These are phyloP conservation scores for Cremastinae sp. DNA, from an alignment of 2,888 invertebrate genomes.

Conservation along the genomic window DNA sequence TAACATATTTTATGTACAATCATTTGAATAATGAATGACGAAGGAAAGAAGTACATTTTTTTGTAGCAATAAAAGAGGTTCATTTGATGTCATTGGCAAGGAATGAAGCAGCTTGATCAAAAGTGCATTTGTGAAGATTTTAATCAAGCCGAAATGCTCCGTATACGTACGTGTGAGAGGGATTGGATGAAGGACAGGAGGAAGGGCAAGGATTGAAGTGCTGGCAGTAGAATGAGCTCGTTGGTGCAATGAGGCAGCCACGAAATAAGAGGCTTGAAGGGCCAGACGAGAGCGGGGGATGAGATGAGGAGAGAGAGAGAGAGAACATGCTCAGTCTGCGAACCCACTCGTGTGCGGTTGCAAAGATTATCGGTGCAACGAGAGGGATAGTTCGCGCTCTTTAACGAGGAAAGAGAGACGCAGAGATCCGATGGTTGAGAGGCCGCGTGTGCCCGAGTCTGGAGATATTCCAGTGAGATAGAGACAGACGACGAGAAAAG, in stretches of 20 bases:
- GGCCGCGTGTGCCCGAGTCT: background rate
- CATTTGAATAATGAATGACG: no score
- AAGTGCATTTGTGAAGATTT: no score
- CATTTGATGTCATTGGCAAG: no score
- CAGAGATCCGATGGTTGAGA: background rate
- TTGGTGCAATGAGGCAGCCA: background rate
- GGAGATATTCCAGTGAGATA: no score
- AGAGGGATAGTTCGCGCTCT: constrained; percentile 27
- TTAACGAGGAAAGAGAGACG: background rate
- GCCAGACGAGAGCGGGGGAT: constrained; percentile 2
- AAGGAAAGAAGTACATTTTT: no score
- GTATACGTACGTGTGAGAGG: no score
- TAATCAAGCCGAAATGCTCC: no score
- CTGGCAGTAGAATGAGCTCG: background rate
- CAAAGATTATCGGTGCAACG: constrained; percentile 49
- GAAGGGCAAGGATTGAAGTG: background rate
- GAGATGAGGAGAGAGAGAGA: constrained; percentile 11
- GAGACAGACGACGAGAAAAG: no score
- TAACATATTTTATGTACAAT: no score
- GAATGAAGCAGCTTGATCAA: no score
- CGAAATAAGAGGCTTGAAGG: constrained; percentile 25
- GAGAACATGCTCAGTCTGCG: constrained; percentile 11
- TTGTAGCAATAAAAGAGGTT: no score
- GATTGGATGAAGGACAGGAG: no score
- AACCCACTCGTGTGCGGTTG: constrained; percentile 2